Percentiles rank a stretch among this genome's conserved stretches.
Conservation (phyloP, 2,113 vertebrate genomes). For the Pithys albifrons region DNA sequence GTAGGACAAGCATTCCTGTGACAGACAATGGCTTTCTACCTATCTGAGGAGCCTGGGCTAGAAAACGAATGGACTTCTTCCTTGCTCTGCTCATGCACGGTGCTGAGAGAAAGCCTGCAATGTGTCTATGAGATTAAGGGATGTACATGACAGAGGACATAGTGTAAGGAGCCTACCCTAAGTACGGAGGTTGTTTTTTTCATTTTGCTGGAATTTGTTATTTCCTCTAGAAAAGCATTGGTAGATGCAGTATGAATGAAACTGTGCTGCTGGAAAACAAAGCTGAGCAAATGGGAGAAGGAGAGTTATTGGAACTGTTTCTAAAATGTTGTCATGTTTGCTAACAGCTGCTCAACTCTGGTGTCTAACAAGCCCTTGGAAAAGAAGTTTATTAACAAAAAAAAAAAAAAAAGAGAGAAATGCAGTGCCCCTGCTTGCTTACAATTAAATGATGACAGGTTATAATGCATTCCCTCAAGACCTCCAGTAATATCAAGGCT, state of each 20-base stretch:
- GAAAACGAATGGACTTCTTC: not conserved
- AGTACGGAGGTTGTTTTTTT: not conserved
- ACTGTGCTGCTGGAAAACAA: not conserved
- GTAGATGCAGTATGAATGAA: not conserved
- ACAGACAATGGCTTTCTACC: not conserved
- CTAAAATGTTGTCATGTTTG: conserved; percentile 19
- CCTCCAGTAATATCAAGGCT: not conserved
- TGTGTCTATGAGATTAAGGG: not conserved
- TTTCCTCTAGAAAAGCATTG: not conserved
- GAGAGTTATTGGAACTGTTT: not conserved
- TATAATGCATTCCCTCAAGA: conserved; percentile 31
- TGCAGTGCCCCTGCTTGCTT: not conserved
- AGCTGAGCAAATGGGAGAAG: not conserved
- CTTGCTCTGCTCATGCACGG: not conserved
- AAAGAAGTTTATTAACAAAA: conserved; percentile 10
- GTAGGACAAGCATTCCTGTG: not conserved
- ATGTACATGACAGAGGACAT: not conserved
- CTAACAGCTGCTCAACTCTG: conserved; percentile 21
- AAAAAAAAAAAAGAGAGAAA: not conserved
- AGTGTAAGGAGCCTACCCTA: not conserved
- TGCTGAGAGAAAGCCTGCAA: not conserved
- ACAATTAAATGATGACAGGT: conserved; percentile 25
- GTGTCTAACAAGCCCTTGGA: not conserved
- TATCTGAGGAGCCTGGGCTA: not conserved
- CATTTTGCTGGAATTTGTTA: not conserved